These are phyloP conservation scores for Pycnomerus fuliginosus DNA, from an alignment of 2,888 invertebrate species.

Conservation along the genomic window DNA sequence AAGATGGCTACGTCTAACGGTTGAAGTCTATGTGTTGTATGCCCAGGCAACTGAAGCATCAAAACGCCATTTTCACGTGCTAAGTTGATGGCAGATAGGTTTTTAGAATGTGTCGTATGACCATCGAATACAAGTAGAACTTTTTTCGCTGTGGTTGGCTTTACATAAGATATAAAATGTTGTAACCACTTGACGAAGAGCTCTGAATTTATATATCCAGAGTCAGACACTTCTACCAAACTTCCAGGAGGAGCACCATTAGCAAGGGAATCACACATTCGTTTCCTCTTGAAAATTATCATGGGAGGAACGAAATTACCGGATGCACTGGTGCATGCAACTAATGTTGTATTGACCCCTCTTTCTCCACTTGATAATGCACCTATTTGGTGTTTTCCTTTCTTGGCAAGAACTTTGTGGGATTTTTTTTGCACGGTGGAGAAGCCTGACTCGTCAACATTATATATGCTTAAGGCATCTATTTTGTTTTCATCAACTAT, in stretches of 20 bases:
- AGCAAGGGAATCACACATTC: not conserved
- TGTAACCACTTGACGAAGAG: not conserved
- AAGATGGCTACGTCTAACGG: not conserved
- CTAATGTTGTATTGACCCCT: not conserved
- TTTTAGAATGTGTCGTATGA: too few species aligned
- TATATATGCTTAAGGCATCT: constrained; percentile 3
- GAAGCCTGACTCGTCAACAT: constrained; percentile 19
- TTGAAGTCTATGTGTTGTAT: not conserved
- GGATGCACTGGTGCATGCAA: not conserved
- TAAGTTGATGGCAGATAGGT: not conserved
- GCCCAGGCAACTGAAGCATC: not conserved
- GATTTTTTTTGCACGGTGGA: constrained; percentile 14
- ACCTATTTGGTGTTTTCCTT: not conserved
- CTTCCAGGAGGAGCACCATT: not conserved
- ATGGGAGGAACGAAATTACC: not conserved
- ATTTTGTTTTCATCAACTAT: constrained; percentile 8
- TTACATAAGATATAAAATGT: not conserved
- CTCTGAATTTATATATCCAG: not conserved
- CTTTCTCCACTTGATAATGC: not conserved
- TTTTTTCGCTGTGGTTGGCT: not conserved
- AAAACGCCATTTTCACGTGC: not conserved
- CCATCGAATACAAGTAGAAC: not conserved
- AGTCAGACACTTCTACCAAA: not conserved
- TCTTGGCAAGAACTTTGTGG: constrained; percentile 12
- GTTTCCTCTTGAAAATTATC: not conserved